Conservation (phyloP, 2,888 invertebrate genomes). For the Thereva nobilitata region DNA sequence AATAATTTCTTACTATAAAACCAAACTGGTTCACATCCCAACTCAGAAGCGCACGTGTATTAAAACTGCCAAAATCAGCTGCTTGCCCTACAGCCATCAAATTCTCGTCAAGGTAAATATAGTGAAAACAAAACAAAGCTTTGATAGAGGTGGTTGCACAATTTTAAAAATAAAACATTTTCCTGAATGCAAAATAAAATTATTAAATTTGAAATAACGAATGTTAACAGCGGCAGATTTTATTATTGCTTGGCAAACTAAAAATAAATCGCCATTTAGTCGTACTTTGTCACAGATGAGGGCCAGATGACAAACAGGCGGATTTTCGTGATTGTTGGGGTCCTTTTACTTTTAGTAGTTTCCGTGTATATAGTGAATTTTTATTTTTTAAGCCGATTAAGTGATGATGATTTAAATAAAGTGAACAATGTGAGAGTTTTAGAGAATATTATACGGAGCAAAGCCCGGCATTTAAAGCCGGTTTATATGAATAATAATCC, state of each 20-base stretch:
- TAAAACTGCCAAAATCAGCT: conserved; percentile 18
- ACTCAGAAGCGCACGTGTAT: conserved; percentile 9
- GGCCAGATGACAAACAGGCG: conserved; percentile 45
- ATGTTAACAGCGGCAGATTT: conserved; percentile 25
- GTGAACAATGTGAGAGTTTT: conserved; percentile 58
- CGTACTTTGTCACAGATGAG: conserved; percentile 15
- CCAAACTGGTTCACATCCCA: background rate
- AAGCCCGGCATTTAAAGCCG: conserved; percentile 55
- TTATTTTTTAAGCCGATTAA: conserved; percentile 58
- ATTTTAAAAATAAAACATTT: conserved; percentile 28
- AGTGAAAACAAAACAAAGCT: conserved; percentile 25
- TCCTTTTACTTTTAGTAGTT: conserved; percentile 42
- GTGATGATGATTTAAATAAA: conserved; percentile 51
- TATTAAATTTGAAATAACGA: conserved; percentile 25
- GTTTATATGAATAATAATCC: conserved; percentile 57
- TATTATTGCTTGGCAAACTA: conserved; percentile 20
- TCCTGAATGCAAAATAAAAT: conserved; percentile 20
- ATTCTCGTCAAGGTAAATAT: conserved; percentile 4
- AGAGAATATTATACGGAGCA: conserved; percentile 53
- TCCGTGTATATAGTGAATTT: conserved; percentile 50
- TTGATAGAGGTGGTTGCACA: background rate
- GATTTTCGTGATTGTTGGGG: conserved; percentile 40
- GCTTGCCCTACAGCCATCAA: background rate
- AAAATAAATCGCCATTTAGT: conserved; percentile 30
- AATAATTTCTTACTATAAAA: no score